Evolutionary conservation across 2,113 vertebrate species (phyloP), one percentile per base, ranked within the genome.

Genomic region (Labrus mixtus): DNA sequence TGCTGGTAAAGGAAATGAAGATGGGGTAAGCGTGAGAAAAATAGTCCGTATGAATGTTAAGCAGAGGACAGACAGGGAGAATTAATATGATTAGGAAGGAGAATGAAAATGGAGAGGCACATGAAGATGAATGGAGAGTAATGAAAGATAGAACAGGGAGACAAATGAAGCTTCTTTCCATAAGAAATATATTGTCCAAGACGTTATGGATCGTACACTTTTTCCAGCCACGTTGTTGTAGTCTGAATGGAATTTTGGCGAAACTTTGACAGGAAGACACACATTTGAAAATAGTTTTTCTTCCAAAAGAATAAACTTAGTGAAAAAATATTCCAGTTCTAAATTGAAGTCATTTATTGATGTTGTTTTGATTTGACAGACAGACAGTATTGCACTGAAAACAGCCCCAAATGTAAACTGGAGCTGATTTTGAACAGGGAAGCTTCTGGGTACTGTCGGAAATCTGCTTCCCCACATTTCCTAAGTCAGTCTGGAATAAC

Each of bases 1-100:
- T 87, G 75, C 76, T 64, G 39, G 74, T 73, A 79, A 74, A 83
- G 92, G 88, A 92, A 91, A 90, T 89, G 77, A 91, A 89, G 68
- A 82, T 66, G 69, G 29, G 75, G 22, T 10, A 37, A 82, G 74
- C 51, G 39, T 70, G 77, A 74, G 69, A 83, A 84, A 83, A 75
- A 81, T 73, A 69, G 87, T 78, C 64, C 51, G 54, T 68, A 81
- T 90, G 45, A 65, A 89, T 86, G 72, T 81, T 84, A 69, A 73
- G 73, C 29, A 70, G 57, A 33, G 79, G 63, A 85, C 59, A 10
- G 80, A 78, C 64, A 22, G 73, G 65, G 64, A 79, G 48, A 87
- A 85, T 91, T 85, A 89, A 87, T 85, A 76, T 50, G 73, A 89
- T 85, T 76, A 81, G 78, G 68, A 87, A 77, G 68, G 58, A 67